A percentile compares a stretch with the other conserved stretches of the same genome.
Conservation (phyloP, 2,797 vertebrate genomes). For the Coendou prehensilis region DNA sequence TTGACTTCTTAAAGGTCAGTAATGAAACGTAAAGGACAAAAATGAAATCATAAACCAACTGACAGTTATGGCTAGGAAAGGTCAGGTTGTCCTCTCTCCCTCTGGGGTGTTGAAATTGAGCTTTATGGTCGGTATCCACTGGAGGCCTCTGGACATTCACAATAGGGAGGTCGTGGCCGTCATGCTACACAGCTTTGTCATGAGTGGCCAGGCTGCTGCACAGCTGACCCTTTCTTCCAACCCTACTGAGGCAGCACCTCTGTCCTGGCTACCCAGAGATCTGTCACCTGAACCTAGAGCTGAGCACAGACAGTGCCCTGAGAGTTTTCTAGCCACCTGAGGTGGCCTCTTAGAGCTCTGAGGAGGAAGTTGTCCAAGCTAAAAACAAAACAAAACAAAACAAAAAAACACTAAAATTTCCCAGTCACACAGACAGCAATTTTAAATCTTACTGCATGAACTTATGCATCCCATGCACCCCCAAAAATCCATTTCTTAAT, state of each 20-base stretch:
- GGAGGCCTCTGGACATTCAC: not conserved
- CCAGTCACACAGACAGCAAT: not conserved
- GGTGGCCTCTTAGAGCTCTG: not conserved
- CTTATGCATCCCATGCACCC: not conserved
- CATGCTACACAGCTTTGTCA: not conserved
- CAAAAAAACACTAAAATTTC: not conserved
- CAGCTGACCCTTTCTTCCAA: not conserved
- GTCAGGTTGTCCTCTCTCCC: no score
- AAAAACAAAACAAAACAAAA: not conserved
- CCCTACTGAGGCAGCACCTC: not conserved
- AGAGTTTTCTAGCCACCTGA: not conserved
- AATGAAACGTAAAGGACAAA: not conserved
- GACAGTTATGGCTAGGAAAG: not conserved
- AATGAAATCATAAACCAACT: not conserved
- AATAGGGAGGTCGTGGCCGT: not conserved
- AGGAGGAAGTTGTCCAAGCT: not conserved
- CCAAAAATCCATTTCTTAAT: not conserved
- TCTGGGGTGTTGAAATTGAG: not conserved
- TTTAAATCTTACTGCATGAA: not conserved
- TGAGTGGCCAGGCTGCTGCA: rapidly evolving
- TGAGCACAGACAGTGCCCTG: not conserved
- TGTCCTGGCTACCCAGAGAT: not conserved
- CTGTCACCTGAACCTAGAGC: not conserved
- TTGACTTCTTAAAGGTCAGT: slow-evolving; percentile 94
- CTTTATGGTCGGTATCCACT: not conserved